These are phyloP conservation scores for Mythimna lalbum DNA, from an alignment of 2,888 invertebrate species.

Conservation along the genomic window DNA sequence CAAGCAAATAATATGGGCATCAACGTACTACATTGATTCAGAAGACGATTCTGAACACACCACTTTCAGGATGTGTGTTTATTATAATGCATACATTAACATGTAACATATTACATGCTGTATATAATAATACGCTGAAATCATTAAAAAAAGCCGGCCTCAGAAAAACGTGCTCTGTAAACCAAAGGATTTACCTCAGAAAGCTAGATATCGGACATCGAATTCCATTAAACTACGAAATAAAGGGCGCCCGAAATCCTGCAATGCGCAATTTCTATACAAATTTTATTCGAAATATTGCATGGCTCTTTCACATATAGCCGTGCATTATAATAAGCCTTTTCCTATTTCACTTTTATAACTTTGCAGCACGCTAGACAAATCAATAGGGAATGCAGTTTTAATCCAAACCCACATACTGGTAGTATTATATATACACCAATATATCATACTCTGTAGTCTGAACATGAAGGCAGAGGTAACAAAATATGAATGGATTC, in stretches of 20 bases:
- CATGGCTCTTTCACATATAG: not conserved
- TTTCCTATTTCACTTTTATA: not conserved
- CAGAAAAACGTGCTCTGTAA: no score
- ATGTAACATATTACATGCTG: no score
- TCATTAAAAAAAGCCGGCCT: not conserved
- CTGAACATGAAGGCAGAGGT: not conserved
- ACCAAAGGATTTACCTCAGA: no score
- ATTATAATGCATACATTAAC: no score
- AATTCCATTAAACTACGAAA: not conserved
- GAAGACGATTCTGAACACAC: no score
- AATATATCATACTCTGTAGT: not conserved
- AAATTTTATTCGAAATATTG: constrained; percentile 2
- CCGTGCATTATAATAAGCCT: not conserved
- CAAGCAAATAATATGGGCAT: no score
- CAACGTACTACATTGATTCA: no score
- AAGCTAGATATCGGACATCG: no score
- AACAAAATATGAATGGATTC: not conserved
- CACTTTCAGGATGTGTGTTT: no score
- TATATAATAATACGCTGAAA: not conserved
- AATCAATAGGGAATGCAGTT: not conserved
- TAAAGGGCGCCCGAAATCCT: not conserved
- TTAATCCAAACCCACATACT: not conserved
- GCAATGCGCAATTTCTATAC: constrained; percentile 1
- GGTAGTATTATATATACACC: no score
- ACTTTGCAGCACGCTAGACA: not conserved